Evolutionary conservation across 1,140 invertebrate species (phyloP).

Genomic region (Drosophila trapezifrons): DNA sequence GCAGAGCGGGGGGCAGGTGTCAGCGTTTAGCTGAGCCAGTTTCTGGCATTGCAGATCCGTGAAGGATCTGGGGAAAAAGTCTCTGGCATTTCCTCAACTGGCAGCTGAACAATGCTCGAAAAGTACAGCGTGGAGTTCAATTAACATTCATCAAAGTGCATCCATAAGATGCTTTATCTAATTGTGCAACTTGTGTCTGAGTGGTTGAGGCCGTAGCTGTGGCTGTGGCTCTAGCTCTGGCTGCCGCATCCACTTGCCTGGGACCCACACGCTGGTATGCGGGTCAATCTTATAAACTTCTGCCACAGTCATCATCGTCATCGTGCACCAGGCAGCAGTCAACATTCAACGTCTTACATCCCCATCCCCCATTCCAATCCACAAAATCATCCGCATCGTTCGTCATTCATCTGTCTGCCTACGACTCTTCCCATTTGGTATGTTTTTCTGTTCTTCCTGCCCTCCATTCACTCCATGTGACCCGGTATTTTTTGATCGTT

Average conservation of each 20-base stretch:
- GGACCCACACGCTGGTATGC: constrained; percentile 68
- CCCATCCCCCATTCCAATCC: constrained; percentile 17
- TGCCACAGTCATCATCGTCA: constrained; percentile 56
- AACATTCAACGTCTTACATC: constrained; percentile 17
- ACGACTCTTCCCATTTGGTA: constrained; percentile 37
- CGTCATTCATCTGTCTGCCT: constrained; percentile 55
- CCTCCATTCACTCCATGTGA: constrained; percentile 44
- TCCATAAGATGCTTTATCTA: constrained; percentile 67
- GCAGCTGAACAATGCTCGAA: constrained; percentile 52
- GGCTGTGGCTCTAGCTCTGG: not conserved
- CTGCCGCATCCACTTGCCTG: constrained; percentile 28
- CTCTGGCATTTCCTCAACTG: constrained; percentile 48
- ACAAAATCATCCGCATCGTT: constrained; percentile 34
- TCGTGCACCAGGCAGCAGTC: constrained; percentile 11
- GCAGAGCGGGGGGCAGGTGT: constrained; percentile 35
- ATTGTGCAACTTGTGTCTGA: constrained; percentile 63
- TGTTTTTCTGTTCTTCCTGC: constrained; percentile 18
- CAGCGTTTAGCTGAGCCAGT: constrained; percentile 28
- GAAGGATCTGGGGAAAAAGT: constrained; percentile 48
- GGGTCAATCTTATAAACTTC: constrained; percentile 73
- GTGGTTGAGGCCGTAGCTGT: constrained; percentile 16
- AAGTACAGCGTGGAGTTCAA: constrained; percentile 62
- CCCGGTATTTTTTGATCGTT: constrained; percentile 75
- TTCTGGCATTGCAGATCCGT: constrained; percentile 58
- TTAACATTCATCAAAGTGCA: constrained; percentile 78